A percentile compares a stretch with the other conserved stretches of the same genome.
Conservation (phyloP, 2,113 vertebrate species). For the Nothobranchius kuhntae region DNA sequence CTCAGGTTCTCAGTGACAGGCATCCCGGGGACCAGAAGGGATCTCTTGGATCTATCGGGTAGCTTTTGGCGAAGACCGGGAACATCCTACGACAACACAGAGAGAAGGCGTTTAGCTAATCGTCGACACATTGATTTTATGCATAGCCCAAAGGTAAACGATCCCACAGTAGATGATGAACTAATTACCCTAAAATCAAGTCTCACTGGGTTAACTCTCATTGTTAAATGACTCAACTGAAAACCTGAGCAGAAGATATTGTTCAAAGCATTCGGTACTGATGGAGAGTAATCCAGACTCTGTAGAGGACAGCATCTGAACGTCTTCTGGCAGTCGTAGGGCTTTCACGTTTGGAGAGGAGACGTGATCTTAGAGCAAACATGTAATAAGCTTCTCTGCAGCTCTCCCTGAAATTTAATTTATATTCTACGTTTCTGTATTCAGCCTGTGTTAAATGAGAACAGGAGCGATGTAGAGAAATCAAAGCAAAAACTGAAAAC, state of each 20-base stretch:
- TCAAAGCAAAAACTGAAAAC: constrained; percentile 3
- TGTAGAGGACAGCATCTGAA: not conserved
- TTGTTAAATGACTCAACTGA: not conserved
- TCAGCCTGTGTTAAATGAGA: constrained; percentile 19
- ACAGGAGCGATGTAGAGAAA: not conserved
- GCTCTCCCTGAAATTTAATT: constrained; percentile 14
- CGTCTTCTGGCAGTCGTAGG: constrained; percentile 7
- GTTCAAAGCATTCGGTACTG: not conserved
- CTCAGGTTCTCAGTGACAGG: constrained; percentile 93
- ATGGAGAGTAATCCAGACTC: not conserved
- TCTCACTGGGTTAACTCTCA: not conserved
- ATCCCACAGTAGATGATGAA: not conserved
- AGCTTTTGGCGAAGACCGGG: constrained; percentile 80
- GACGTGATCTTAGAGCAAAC: not conserved
- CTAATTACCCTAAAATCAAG: not conserved
- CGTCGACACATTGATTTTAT: not conserved
- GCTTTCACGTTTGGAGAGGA: not conserved
- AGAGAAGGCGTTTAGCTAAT: not conserved
- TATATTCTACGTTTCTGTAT: constrained; percentile 13
- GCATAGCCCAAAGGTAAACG: not conserved
- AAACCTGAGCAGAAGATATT: not conserved
- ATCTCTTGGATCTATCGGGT: constrained; percentile 86
- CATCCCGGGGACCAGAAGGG: constrained; percentile 88
- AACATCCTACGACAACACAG: constrained; percentile 79
- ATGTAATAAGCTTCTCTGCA: not conserved